These are phyloP conservation scores for Andrena marginata DNA, from an alignment of 2,888 invertebrate genomes.

Conservation along the genomic window DNA sequence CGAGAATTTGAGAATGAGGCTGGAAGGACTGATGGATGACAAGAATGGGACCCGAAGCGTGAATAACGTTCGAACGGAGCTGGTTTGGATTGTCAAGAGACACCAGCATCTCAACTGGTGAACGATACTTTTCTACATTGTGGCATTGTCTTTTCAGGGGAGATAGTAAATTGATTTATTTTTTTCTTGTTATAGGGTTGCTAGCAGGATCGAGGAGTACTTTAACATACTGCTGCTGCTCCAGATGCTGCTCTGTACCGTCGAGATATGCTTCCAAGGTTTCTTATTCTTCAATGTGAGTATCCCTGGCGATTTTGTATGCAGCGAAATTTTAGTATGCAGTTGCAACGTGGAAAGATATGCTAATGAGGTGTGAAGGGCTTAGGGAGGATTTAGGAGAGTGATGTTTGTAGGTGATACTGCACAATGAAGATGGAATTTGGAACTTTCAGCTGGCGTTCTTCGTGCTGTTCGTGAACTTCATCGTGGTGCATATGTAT, in stretches of 20 bases:
- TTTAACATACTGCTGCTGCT: neutral
- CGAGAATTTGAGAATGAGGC: neutral
- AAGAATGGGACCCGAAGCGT: neutral
- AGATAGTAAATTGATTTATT: neutral
- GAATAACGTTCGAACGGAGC: neutral
- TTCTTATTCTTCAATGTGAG: too few relatives aligned
- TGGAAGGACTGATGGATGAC: neutral
- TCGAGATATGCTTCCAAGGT: neutral
- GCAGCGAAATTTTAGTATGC: too few relatives aligned
- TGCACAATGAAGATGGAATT: constrained; percentile 1
- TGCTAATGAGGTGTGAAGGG: too few relatives aligned
- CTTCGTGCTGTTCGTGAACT: constrained; percentile 47
- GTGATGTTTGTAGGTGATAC: constrained; percentile 6
- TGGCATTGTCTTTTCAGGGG: neutral
- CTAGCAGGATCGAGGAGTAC: neutral
- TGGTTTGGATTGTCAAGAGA: neutral
- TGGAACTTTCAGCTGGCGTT: constrained; percentile 57
- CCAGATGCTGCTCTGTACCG: neutral
- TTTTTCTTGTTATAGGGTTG: neutral
- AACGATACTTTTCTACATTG: neutral
- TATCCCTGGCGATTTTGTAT: too few relatives aligned
- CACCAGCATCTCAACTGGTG: constrained; percentile 1
- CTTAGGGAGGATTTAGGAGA: neutral
- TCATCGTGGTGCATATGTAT: constrained; percentile 64
- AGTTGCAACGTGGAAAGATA: too few relatives aligned